A percentile compares a stretch with the other conserved stretches of the same genome.
Evolutionary conservation across 2,797 vertebrate species (phyloP).

Genomic region (Furcifer pardalis): DNA sequence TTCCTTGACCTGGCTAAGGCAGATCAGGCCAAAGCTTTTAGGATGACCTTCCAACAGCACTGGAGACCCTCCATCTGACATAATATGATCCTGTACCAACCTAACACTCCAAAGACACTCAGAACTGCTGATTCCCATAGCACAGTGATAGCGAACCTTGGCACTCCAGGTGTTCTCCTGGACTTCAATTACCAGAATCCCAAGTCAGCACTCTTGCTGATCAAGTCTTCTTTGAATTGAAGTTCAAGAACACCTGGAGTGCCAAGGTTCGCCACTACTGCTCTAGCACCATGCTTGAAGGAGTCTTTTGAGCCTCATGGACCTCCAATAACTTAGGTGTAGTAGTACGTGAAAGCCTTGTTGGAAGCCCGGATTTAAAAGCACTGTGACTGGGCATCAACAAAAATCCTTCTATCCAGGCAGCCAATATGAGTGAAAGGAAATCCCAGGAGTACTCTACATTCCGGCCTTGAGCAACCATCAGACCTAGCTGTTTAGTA

Average conservation of each 20-base stretch:
- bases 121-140: no score
- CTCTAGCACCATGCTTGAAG: neutral
- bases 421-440: neutral
- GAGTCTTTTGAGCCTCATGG: neutral
- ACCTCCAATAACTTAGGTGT: neutral
- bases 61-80: neutral
- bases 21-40: neutral
- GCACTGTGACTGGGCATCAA: neutral
- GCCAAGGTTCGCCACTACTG: no score
- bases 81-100: no score
- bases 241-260: no score
- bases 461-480: neutral
- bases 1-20: no score
- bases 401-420: neutral
- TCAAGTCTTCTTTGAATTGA: no score
- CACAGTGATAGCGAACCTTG: no score
- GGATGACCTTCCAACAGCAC: neutral
- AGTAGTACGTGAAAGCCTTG: neutral
- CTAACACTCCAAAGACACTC: neutral
- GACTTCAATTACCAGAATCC: no score
- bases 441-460: neutral
- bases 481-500: neutral
- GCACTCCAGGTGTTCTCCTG: no score
- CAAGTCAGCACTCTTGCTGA: no score
- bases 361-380: neutral